Percentiles rank a stretch among this genome's conserved stretches.
Evolutionary conservation across 1,140 invertebrate genomes (phyloP).

Genomic region (Sycophila sp.): DNA sequence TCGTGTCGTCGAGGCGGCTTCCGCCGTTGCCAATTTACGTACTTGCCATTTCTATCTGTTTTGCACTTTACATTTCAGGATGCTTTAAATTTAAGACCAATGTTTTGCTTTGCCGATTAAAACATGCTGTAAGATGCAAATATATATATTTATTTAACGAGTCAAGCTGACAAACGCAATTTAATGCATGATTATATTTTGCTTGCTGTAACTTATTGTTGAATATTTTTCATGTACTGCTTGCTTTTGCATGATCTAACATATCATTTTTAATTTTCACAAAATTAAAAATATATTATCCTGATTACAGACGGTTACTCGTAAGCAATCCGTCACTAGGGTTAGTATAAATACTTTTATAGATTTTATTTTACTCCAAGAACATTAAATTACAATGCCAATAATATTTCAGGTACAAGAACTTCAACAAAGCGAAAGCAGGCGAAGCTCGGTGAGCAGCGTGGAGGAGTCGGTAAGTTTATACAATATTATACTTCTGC

Average conservation of each 20-base stretch:
- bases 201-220: neutral
- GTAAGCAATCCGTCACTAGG: constrained; percentile 57
- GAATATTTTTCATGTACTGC: neutral
- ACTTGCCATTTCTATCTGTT: neutral
- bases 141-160: neutral
- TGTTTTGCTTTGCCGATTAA: neutral
- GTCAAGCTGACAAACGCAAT: constrained; percentile 6
- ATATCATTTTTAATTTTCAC: too few relatives aligned
- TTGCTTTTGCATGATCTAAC: neutral
- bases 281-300: too few relatives aligned
- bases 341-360: too few relatives aligned
- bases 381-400: too few relatives aligned
- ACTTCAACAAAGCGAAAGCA: constrained; percentile 58
- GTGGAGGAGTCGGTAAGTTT: constrained; percentile 57
- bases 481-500: constrained; percentile 22
- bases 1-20: neutral
- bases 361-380: too few relatives aligned
- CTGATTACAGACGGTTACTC: constrained; percentile 40
- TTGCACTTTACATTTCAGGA: neutral
- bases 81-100: neutral
- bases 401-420: constrained; percentile 54
- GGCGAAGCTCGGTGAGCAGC: constrained; percentile 59
- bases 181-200: neutral
- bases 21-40: neutral
- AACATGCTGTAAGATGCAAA: too few relatives aligned